Evolutionary conservation across 2,888 invertebrate genomes (phyloP), one percentile per base, ranked within the genome.

Genomic region (Dryobota labecula): DNA sequence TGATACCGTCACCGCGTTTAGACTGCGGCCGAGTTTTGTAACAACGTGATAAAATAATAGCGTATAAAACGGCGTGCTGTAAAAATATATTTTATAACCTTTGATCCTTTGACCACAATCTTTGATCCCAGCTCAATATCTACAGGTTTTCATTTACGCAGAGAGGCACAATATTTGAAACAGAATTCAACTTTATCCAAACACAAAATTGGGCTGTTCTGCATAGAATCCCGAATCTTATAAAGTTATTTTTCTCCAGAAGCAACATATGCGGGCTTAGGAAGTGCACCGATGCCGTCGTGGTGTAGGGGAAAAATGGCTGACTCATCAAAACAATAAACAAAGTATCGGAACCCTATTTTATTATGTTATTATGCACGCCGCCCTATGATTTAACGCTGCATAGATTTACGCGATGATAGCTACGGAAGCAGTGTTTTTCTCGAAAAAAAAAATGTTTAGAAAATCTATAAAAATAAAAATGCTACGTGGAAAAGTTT

Each of bases 271-370:
- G 95, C 95, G 94, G 94, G 94, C 80, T 78, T 81, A 81, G 77
- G 76, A 80, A 86, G 74, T 86, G 90, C 90, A 89, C 84, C 86
- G 80, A 83, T 79, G 83, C 82, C 87, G 84, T 87, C 84, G 83
- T 84, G 88, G 86, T 85, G 82, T 84, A 82, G 94, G 95, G 95
- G 90, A 90, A 88, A 92, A 93, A 90, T 79, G 78, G 96, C 95
- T 89, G 92, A 95, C 92, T 96, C 96, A 96, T 96, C 96, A 96
- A 96, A 96, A 96, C 96, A 96, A 96, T 96, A 96, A 96, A 96
- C 96, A 96, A 95, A 96, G 95, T 95, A 95, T 95, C 95, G 91
- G 90, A 88, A 88, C 91, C 94, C 94, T 90, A 94, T 95, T 95
- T 94, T 94, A 94, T 95, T 94, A 94, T 94, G 91, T 94, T 95